Evolutionary conservation across 2,113 vertebrate genomes (phyloP), one percentile per base, ranked within the genome.

Genomic region (Hippocampus barbouri): DNA sequence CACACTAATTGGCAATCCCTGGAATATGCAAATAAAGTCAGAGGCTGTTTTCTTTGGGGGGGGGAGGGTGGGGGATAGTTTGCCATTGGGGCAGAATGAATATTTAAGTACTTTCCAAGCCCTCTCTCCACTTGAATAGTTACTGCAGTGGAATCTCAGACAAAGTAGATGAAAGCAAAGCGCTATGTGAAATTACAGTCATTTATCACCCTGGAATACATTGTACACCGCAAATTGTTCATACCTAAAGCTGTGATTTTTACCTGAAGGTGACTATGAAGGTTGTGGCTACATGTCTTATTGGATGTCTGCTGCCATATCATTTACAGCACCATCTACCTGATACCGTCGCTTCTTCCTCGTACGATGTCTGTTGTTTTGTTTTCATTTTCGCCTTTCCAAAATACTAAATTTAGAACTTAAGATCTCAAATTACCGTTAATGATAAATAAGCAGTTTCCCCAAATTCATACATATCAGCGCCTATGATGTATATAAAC

Each of bases 401-500:
- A 66, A 64, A 72, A 41, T 4, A 73, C 3, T 70, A 85, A 83
- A 85, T 79, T 59, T 61, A 57, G 75, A 71, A 57, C 70, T 65
- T 80, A 74, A 60, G 56, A 69, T 78, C 67, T 72, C 7, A 43
- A 66, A 66, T 71, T 62, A 47, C 30, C 25, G 6, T 40, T 71
- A 60, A 56, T 57, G 53, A 70, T 25, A 71, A 81, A 56, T 18
- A 30, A 66, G 16, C 72, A 76, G 76, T 87, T 89, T 82, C 85
- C 34, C 82, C 77, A 66, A 84, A 75, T 75, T 70, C 81, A 80
- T 30, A 81, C 82, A 81, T 83, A 82, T 87, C 79, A 75, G 74
- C 79, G 72, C 53, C 51, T 76, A 73, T 81, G 74, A 74, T 90
- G 88, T 89, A 89, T 79, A 89, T 89, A 87, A 82, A 83, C 82